Evolutionary conservation across 2,888 invertebrate genomes (phyloP), one percentile per base, ranked within the genome.

Genomic region (Linnaemya tessellans): DNA sequence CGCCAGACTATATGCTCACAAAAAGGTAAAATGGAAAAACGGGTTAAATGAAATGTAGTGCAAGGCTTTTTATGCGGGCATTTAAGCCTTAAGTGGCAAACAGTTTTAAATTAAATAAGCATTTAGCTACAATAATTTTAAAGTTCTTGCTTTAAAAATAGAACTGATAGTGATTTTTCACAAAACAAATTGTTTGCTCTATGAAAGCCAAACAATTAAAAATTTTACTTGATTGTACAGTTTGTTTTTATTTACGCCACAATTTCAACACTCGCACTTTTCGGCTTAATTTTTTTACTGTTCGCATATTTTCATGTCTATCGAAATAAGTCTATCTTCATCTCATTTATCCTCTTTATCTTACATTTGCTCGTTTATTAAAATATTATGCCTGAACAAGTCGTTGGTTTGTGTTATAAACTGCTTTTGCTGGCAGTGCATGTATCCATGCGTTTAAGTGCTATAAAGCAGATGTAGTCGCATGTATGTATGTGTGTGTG

Each of bases 241-340:
- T 43, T 13, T 43, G 7, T 20, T 22, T 54, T 18, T 64, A 41
- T 73, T 56, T 80, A 54, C 25, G 35, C 43, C 43, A 22, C 22
- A 41, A 30, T 49, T 67, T 67, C 49, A n/a, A 22, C 10, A 9
- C 9, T n/a, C 15, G 25, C 62, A 22, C 9, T 62, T 38, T 68
- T 68, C 25, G 35, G n/a, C 4, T 25, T 58, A 4, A 18, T 25
- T 18, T 51, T n/a, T 30, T 58, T 5, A 10, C 25, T 18, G 1
- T 56, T 60, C 35, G n/a, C 43, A 38, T 43, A 68, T 60, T 60
- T 51, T 60, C 7, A 60, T 65, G 25, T 65, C 67, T 54, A n/a
- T 38, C 75, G 41, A 79, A 84, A 84, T 58, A 79, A 25, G 79
- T 70, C 80, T 75, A 56, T 56, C n/a, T 46, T 38, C 22, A 71